Evolutionary conservation across 2,888 invertebrate genomes (phyloP), one percentile per base, ranked within the genome.

Genomic region (Agapetus fuscipes): DNA sequence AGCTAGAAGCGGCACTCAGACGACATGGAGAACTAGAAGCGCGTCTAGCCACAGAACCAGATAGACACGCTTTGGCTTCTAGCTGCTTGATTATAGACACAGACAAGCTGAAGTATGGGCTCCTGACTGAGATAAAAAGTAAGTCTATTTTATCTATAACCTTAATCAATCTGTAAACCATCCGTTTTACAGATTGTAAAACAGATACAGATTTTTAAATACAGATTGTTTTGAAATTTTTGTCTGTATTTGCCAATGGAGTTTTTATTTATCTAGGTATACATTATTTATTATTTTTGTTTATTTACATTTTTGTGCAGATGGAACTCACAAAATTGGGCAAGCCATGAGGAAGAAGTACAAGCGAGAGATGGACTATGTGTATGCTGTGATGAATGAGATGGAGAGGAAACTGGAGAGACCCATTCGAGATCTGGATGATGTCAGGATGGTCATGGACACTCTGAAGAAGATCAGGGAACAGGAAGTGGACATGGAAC

Each of bases 401-500:
- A 81, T 95, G 74, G 89, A 88, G 54, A 78, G 90, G 31, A 88
- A 90, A 58, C 63, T 96, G 37, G 85, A 87, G 53, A 74, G 90
- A 34, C 88, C 87, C 10, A 87, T 94, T 48, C 74, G 89, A 34
- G 94, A 95, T 59, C 69, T 96, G 45, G 95, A 96, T 57, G 95
- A 96, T 55, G 93, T 95, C 1, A 75, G 94, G 37, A 78, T 88
- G 54, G 83, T 93, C 30, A 95, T 96, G 90, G 90, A 93, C 45
- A 90, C 88, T 0, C 62, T 96, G 42, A 84, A 87, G 57, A 93
- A 93, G 61, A 90, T 94, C 37, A 71, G 95, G 3, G 93, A 94
- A 51, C 88, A 90, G 56, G 95, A 96, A 63, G 91, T 95, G 12
- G 90, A 93, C 53, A 90, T 95, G 83, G 95, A 96, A 56, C 66